Evolutionary conservation across 2,797 vertebrate species (phyloP).

Genomic region (Falco berigora): DNA sequence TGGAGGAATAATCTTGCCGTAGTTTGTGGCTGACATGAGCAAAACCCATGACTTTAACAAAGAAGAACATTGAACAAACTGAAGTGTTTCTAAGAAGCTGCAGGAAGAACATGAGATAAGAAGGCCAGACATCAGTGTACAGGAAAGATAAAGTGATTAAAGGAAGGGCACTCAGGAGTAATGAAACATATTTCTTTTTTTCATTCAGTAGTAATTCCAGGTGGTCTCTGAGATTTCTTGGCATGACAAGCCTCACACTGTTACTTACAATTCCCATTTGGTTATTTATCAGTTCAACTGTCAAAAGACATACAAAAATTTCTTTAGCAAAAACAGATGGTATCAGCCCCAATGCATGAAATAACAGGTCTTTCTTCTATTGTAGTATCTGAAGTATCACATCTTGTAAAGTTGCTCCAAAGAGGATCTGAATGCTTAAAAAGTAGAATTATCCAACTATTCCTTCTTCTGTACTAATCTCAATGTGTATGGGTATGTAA

Average conservation of each 20-base stretch:
- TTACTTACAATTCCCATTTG: neutral
- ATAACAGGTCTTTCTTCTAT: neutral
- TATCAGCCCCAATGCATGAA: neutral
- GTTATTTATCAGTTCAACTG: neutral
- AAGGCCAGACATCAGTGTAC: neutral
- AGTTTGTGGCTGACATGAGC: neutral
- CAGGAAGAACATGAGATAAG: constrained; percentile 42
- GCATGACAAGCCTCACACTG: neutral
- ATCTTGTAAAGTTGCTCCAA: neutral
- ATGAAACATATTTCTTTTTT: neutral
- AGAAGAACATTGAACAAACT: neutral
- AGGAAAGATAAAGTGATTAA: constrained; percentile 52
- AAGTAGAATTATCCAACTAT: neutral
- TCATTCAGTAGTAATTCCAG: neutral
- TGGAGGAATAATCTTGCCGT: neutral
- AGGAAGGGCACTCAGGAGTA: neutral
- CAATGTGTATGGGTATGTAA: neutral
- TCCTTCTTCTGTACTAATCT: neutral
- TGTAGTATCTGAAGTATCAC: neutral
- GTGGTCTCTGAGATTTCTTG: constrained; percentile 4
- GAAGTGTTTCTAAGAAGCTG: neutral
- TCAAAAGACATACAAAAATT: neutral
- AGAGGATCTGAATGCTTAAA: neutral
- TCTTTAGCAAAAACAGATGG: neutral
- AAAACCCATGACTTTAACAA: neutral